Evolutionary conservation across 1,140 invertebrate species (phyloP).

Genomic region (Brachionus angularis): DNA sequence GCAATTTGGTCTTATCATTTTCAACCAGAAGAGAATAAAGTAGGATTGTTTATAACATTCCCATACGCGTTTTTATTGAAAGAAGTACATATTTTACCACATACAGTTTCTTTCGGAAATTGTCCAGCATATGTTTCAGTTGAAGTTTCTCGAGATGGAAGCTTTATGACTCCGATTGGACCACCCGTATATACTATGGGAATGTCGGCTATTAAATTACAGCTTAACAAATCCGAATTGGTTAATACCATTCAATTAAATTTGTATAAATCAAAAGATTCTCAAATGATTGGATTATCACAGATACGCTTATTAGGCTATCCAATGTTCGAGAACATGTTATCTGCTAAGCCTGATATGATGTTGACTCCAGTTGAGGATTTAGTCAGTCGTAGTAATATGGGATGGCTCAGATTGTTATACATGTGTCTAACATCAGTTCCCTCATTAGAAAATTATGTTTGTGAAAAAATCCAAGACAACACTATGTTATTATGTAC

Average conservation of each 20-base stretch:
- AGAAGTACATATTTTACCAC: conserved; percentile 81
- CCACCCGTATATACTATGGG: conserved; percentile 74
- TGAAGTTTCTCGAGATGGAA: conserved; percentile 66
- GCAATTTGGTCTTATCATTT: conserved; percentile 88
- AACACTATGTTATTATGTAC: conserved; percentile 68
- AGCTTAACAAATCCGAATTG: conserved; percentile 73
- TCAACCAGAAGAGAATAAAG: conserved; percentile 79
- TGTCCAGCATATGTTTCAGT: conserved; percentile 83
- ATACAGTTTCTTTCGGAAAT: conserved; percentile 73
- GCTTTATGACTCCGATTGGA: conserved; percentile 63
- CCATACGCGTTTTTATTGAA: conserved; percentile 81
- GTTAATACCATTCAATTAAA: conserved; percentile 63
- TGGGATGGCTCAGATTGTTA: conserved; percentile 67
- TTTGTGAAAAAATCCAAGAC: conserved; percentile 49
- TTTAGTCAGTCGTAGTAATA: conserved; percentile 57
- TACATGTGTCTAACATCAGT: conserved; percentile 66
- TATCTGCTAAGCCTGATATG: conserved; percentile 47
- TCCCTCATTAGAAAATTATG: conserved; percentile 52
- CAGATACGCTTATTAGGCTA: conserved; percentile 78
- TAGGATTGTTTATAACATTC: conserved; percentile 77
- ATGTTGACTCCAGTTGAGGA: conserved; percentile 52
- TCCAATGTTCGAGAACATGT: conserved; percentile 65
- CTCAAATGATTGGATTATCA: conserved; percentile 77
- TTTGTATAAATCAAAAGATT: conserved; percentile 77
- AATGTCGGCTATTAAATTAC: conserved; percentile 76